Base-by-base conservation (phyloP, 1,140 invertebrate species). In the Drosophila navojoa region DNA sequence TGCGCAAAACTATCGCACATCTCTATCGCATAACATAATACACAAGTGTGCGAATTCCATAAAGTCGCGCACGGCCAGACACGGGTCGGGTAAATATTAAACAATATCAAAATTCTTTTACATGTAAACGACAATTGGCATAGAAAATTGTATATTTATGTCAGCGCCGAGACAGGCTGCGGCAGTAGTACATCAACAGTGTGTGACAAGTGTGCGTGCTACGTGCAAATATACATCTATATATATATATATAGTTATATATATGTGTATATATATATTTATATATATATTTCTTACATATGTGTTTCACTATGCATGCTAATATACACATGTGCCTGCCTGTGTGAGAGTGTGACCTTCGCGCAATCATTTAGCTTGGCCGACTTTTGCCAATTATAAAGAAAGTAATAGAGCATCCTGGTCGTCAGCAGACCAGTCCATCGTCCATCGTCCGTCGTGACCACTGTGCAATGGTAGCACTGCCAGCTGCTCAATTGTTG, bases 331-430 rank as follows among this genome's bases (percentile, higher is more conserved):
- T 29, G 27, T 29, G 27, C 11, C 10, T 38, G 35, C 3, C 11
- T 38, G 10, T 42, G 40, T 61, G 49, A 69, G 15, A 68, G 64
- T 68, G 55, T 87, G 78, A 86, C 82, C 82, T 86, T 86, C 82
- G 82, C 76, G 63, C 74, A 81, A 72, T 73, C 66, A 73, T 73
- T 50, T 73, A 61, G 50, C 71, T 73, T 73, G 71, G 71, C 66
- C 71, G 71, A 73, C 49, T 73, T 81, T 71, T 85, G 76, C 75
- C 81, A 86, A 84, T 77, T 84, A 70, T 64, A 71, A 64, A 38
- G 54, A 55, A 44, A 44, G 42, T 68, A 61, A 60, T 32, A 64
- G 25, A 71, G 54, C 64, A 77, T 76, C 78, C 44, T 61, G 44
- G 16, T n/a, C 27, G 27, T 29, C 27, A 0, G 27, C 5, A 4